These are phyloP conservation scores for Yponomeuta sedellus DNA, from an alignment of 2,888 invertebrate genomes.

Conservation along the genomic window DNA sequence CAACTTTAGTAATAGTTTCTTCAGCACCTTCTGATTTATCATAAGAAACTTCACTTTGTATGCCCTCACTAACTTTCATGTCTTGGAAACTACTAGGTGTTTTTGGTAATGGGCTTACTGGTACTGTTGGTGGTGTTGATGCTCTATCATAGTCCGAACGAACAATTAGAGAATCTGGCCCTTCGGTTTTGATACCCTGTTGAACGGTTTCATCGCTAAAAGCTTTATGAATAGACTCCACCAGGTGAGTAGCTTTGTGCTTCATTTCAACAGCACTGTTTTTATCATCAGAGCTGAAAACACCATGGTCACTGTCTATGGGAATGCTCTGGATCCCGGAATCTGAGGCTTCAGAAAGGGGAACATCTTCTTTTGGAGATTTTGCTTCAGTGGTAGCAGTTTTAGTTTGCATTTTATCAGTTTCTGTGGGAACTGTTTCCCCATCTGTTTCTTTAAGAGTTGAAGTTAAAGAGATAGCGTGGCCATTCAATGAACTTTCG, in stretches of 20 bases:
- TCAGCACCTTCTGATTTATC: slow-evolving; percentile 60
- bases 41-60: slow-evolving; percentile 60
- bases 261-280: slow-evolving; percentile 28
- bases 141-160: slow-evolving; percentile 48
- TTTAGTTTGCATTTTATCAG: slow-evolving; percentile 20
- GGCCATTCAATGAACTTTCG: slow-evolving; percentile 23
- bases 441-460: slow-evolving; percentile 32
- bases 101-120: slow-evolving; percentile 78
- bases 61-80: slow-evolving; percentile 53
- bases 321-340: slow-evolving; percentile 49
- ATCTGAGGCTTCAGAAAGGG: slow-evolving; percentile 43
- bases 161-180: slow-evolving; percentile 39
- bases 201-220: slow-evolving; percentile 55
- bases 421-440: slow-evolving; percentile 4
- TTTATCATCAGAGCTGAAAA: slow-evolving; percentile 23
- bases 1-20: slow-evolving; percentile 69
- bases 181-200: slow-evolving; percentile 64
- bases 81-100: slow-evolving; percentile 56
- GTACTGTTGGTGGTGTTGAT: slow-evolving; percentile 82
- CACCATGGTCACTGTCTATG: slow-evolving; percentile 32
- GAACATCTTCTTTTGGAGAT: slow-evolving; percentile 41
- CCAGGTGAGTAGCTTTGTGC: slow-evolving; percentile 33
- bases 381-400: slow-evolving; percentile 24
- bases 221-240: slow-evolving; percentile 58
- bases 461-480: slow-evolving; percentile 27